Evolutionary conservation across 2,888 invertebrate genomes (phyloP), one percentile per base, ranked within the genome.

Genomic region (Ochlodes sylvanus): DNA sequence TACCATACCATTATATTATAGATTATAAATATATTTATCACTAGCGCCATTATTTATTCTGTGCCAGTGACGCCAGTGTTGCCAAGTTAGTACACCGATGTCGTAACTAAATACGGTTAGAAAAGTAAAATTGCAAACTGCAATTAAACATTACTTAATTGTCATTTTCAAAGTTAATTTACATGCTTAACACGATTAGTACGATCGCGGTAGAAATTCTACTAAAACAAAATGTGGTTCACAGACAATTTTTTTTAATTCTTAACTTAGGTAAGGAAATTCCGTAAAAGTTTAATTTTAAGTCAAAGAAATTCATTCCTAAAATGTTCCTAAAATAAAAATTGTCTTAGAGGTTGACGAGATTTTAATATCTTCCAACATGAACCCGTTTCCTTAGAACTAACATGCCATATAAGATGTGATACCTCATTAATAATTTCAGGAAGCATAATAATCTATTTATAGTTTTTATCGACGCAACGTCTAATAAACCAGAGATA

Each of bases 371-470:
- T 52, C 21, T 52, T 52, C 14, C 52, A 12, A 52, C 10, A 14
- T 21, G 21, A 21, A 21, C 21, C 14, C 5, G 4, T 52, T 21
- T 21, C 52, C 52, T 3, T 12, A 52, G 21, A 19, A 52, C 52
- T 47, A 56, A 56, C 44, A 38, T 10, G 47, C 55, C 55, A 55
- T 44, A n/a, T 57, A 38, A 42, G 42, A 42, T 38, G 2, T 27
- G 27, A 27, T 52, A 54, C 15, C 54, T 42, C 38, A 12, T 38
- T 38, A 12, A 38, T 55, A 52, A 41, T 50, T 47, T 47, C 32
- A 56, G 64, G 64, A 64, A 64, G 64, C 47, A 27, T 55, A 41
- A 2, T 15, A 14, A 42, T 1, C 41, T 63, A 42, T 55, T 42
- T 42, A 63, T 54, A n/a, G 63, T 60, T 47, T 64, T 56, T 64